These are phyloP conservation scores for Oreochromis niloticus DNA, from an alignment of 2,113 vertebrate genomes.

Conservation along the genomic window DNA sequence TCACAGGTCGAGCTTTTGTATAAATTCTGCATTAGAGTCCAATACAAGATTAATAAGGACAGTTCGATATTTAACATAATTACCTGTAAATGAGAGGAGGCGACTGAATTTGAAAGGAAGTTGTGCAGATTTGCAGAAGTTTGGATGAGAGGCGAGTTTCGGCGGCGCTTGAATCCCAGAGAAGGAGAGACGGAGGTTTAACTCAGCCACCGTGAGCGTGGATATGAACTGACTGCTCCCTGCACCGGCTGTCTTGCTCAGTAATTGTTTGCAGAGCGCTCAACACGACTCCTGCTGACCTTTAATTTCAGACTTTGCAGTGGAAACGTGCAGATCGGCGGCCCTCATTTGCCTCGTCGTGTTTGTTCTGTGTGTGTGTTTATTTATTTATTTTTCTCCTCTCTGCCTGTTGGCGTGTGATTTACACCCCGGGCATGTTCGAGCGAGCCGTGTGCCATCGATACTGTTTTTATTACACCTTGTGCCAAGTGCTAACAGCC, in stretches of 20 bases:
- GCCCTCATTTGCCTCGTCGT: not conserved
- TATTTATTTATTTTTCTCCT: not conserved
- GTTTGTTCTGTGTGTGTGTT: not conserved
- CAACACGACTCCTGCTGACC: conserved; percentile 37
- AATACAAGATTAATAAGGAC: not conserved
- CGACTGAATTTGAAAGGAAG: not conserved
- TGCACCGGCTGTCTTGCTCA: conserved; percentile 6
- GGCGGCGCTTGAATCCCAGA: not conserved
- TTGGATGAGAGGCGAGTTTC: not conserved
- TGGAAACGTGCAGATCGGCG: conserved; percentile 9
- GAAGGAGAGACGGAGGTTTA: not conserved
- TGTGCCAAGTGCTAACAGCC: conserved; percentile 60
- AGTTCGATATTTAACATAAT: not conserved
- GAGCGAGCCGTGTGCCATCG: conserved; percentile 40
- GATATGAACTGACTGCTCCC: not conserved
- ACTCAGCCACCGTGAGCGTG: not conserved
- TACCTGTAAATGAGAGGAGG: not conserved
- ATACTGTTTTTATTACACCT: conserved; percentile 66
- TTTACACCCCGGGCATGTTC: conserved; percentile 44
- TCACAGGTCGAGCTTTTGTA: not conserved
- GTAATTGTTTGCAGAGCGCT: conserved; percentile 52
- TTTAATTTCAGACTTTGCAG: conserved; percentile 40
- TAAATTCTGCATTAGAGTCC: not conserved
- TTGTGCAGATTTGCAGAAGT: not conserved
- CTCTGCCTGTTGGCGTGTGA: conserved; percentile 29